A percentile compares a stretch with the other conserved stretches of the same genome.
Conservation (phyloP, 2,888 invertebrate species). For the Aspidiotus destructor region DNA sequence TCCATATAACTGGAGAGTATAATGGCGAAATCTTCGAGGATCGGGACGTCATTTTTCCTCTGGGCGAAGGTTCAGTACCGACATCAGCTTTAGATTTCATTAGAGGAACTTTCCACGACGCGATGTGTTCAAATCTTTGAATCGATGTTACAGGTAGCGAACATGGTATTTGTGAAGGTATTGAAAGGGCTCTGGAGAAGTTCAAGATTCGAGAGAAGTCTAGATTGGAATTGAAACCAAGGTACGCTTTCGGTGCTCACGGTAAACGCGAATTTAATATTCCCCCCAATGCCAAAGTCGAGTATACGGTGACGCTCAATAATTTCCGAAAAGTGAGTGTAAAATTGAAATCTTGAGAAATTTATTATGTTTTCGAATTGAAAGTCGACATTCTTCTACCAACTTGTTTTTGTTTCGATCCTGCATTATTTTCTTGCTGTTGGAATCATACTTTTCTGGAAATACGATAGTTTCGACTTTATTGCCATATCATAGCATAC, state of each 20-base stretch:
- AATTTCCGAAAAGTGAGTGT: conserved; percentile 67
- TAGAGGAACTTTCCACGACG: no score
- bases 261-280: conserved; percentile 63
- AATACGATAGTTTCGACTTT: no score
- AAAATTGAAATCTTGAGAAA: neutral
- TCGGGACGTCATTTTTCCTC: conserved; percentile 65
- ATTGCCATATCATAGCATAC: no score
- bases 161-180: conserved; percentile 62
- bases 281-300: conserved; percentile 66
- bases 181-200: conserved; percentile 70
- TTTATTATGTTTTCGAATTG: no score
- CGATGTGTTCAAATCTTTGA: no score
- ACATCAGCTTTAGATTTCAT: no score
- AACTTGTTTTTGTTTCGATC: no score
- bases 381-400: no score
- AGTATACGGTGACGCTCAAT: conserved; percentile 70
- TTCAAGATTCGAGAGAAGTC: conserved; percentile 74
- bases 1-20: conserved; percentile 60
- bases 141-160: conserved; percentile 43
- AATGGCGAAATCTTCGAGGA: conserved; percentile 65
- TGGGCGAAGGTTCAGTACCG: conserved; percentile 63
- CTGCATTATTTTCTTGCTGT: no score
- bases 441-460: no score
- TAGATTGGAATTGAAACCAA: conserved; percentile 58
- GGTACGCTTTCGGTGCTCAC: conserved; percentile 65